Conservation (phyloP, 2,888 invertebrate genomes). For the Folsomia candida region DNA sequence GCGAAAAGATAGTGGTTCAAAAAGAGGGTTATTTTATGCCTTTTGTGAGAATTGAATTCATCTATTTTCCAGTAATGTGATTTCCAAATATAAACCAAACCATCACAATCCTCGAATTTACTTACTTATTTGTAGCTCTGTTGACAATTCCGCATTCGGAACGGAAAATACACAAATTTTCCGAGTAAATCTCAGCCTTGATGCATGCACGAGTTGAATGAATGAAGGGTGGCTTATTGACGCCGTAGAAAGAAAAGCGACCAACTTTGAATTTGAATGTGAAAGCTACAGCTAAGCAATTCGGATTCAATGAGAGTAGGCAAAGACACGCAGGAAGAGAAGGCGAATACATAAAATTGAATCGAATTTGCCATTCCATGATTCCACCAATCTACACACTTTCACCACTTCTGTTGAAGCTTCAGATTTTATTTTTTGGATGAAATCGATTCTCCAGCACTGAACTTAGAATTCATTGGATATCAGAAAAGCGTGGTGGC, state of each 20-base stretch:
- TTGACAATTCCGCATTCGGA: too few relatives aligned
- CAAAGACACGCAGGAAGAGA: not conserved
- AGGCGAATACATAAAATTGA: constrained; percentile 16
- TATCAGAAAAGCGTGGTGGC: not conserved
- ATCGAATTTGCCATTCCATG: constrained; percentile 5
- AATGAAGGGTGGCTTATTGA: not conserved
- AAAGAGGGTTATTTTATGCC: too few relatives aligned
- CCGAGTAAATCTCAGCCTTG: not conserved
- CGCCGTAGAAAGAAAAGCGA: not conserved
- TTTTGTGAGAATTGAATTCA: too few relatives aligned
- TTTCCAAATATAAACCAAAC: too few relatives aligned
- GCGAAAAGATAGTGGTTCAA: too few relatives aligned
- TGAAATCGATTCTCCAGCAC: not conserved
- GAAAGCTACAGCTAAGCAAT: constrained; percentile 14
- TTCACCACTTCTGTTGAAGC: not conserved
- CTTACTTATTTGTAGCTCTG: too few relatives aligned
- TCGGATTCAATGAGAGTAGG: constrained; percentile 23
- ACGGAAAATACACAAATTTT: not conserved
- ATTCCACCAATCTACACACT: not conserved
- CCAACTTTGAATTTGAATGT: not conserved
- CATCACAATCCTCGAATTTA: too few relatives aligned
- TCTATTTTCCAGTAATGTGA: too few relatives aligned
- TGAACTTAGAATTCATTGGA: not conserved
- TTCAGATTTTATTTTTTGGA: not conserved
- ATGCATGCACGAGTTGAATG: not conserved